These are phyloP conservation scores for Capreolus pygargus DNA, from an alignment of 2,113 vertebrate species.

Conservation along the genomic window DNA sequence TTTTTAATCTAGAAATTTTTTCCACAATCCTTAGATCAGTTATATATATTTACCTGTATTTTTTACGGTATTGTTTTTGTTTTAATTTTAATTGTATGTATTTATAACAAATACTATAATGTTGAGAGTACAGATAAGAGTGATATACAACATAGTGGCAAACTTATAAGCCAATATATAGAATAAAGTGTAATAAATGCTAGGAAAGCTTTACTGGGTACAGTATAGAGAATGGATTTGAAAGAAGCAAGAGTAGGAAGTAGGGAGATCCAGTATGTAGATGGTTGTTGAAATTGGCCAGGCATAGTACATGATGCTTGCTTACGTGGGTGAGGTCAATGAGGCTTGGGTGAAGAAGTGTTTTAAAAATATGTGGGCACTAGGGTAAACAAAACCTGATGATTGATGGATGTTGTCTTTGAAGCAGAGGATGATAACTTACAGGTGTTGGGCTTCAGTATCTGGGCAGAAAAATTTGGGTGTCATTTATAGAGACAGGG, in stretches of 20 bases:
- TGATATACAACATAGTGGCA: background rate
- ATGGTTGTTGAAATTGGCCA: background rate
- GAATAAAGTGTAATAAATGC: background rate
- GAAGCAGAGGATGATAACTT: background rate
- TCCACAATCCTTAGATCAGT: background rate
- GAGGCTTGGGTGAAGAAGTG: background rate
- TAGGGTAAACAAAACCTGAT: background rate
- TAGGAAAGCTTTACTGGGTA: background rate
- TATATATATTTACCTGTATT: background rate
- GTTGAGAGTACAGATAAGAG: background rate
- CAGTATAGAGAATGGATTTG: background rate
- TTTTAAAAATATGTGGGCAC: background rate
- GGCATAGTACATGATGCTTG: background rate
- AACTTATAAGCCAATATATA: background rate
- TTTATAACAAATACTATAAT: background rate
- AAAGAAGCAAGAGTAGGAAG: background rate
- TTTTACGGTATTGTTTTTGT: background rate
- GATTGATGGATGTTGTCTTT: background rate
- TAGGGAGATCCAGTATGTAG: background rate
- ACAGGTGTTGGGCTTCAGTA: background rate
- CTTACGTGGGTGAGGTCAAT: background rate
- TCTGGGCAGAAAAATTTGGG: background rate
- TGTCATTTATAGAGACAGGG: background rate
- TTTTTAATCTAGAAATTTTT: background rate
- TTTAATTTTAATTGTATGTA: background rate